Evolutionary conservation across 2,888 invertebrate genomes (phyloP), one percentile per base, ranked within the genome.

Genomic region (Pandemis corylana): DNA sequence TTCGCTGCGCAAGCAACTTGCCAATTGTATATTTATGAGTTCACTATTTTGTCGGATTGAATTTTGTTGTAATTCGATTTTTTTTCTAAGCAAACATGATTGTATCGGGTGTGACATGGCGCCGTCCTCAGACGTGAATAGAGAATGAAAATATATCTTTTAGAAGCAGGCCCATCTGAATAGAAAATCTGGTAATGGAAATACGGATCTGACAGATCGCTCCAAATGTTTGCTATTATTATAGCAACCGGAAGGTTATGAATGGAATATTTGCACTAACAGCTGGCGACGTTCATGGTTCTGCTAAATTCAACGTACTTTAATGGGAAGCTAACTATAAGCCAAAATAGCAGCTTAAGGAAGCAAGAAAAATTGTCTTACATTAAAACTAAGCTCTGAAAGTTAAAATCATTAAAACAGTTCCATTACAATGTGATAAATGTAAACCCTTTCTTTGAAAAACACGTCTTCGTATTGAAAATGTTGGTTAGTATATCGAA

Each of bases 1-100:
- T 91, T 87, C 78, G 89, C 85, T 87, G 82, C 86, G 86, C 85
- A 89, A 90, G 88, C 89, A 87, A 87, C 87, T 87, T 85, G 87
- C 89, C 92, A 92, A 93, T 93, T 92, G 93, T 92, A 92, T 94
- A 94, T 94, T 93, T 94, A 94, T 94, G 92, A 92, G 91, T 85
- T 89, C 81, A 91, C 90, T 89, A 90, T 89, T 90, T 89, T 81
- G 85, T 80, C 75, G 83, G 78, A 85, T 85, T 85, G 83, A 84
- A 85, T 85, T 84, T 84, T 81, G 77, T 75, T 78, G 81, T 84
- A 80, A 82, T 81, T 80, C 80, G 78, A 83, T 84, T 86, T 83
- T 80, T 20, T 81, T 79, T 63, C 65, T 82, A 80, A 78, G 77
- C 79, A 80, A 81, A 81, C 78, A 80, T 80, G 79, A 79, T 83